Base-by-base conservation (phyloP, 2,888 invertebrate genomes). In the Aleiodes leptofemur region DNA sequence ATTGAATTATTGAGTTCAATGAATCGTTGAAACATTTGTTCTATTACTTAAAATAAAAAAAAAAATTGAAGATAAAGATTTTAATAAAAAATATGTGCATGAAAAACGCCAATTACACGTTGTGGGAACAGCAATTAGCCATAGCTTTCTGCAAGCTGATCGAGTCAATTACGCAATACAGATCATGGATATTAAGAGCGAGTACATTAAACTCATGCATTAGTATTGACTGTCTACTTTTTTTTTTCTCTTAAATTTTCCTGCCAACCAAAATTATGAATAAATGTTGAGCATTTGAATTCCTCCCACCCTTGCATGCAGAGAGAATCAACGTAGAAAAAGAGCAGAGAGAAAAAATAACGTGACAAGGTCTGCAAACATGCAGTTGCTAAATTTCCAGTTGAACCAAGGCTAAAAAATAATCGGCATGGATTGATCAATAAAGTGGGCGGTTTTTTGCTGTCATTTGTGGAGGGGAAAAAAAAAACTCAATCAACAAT, bases 341-440 rank as follows among this genome's bases (percentile, higher is more conserved):
- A 53, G 50, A 34, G 16, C 16, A 5, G 56, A 31, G 11, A 34
- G 34, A 55, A 66, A 8, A 69, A 69, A 23, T 50, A 69, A 59
- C 6, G 7, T 34, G 59, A 73, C 69, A 73, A 73, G 73, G 69
- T 73, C 73, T 73, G 73, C 57, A 68, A 56, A 34, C 34, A 69
- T 73, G 34, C 73, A 56, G 59, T 73, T 73, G 73, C 73, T 73
- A 69, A 69, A 73, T 69, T 72, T 23, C 31, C 59, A 48, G 50
- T 4, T 38, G 34, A 55, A 16, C 69, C 68, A 73, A 73, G 73
- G 69, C 73, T 73, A 16, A 38, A 31, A 13, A 57, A 68, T 48
- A 53, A 53, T 34, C 23, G 23, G 34, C 34, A 55, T 55, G 23
- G 38, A 23, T 55, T 66, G 72, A 72, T 68, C 48, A 23, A 48